phyloP scores from a whole-genome alignment of 2,113 vertebrate species.

The Antechinus flavipes region DNA sequence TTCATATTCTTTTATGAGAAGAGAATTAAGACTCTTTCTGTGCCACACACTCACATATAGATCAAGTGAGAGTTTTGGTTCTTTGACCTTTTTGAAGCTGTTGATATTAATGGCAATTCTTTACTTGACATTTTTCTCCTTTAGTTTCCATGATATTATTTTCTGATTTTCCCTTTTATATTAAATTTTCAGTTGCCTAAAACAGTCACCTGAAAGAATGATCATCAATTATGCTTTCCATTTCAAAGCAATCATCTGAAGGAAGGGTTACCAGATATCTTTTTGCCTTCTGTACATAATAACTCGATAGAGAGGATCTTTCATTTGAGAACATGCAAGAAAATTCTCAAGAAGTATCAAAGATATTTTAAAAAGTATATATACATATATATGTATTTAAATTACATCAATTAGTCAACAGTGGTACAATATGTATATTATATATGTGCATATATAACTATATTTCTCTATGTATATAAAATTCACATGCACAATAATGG shows the following conservation, averaged over 20 bases:
- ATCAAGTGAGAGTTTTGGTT: neutral
- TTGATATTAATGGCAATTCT: neutral
- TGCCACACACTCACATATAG: neutral
- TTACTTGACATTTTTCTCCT: neutral
- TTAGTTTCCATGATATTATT: neutral
- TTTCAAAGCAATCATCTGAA: neutral
- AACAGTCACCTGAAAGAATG: neutral
- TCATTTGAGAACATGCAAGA: neutral
- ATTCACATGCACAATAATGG: neutral
- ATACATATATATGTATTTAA: neutral
- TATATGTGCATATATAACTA: neutral
- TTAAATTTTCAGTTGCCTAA: neutral
- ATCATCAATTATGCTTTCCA: no score
- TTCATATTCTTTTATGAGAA: conserved; percentile 8
- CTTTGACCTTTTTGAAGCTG: neutral
- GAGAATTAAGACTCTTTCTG: conserved; percentile 11
- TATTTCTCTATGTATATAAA: neutral
- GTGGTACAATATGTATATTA: neutral
- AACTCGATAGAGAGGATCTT: neutral
- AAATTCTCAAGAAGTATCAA: neutral
- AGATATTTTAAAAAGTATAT: neutral
- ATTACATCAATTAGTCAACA: neutral
- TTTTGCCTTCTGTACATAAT: neutral
- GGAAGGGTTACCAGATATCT: neutral
- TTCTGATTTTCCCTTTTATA: neutral